Conservation (phyloP, 1,140 invertebrate genomes). For the Diachasmimorpha longicaudata region DNA sequence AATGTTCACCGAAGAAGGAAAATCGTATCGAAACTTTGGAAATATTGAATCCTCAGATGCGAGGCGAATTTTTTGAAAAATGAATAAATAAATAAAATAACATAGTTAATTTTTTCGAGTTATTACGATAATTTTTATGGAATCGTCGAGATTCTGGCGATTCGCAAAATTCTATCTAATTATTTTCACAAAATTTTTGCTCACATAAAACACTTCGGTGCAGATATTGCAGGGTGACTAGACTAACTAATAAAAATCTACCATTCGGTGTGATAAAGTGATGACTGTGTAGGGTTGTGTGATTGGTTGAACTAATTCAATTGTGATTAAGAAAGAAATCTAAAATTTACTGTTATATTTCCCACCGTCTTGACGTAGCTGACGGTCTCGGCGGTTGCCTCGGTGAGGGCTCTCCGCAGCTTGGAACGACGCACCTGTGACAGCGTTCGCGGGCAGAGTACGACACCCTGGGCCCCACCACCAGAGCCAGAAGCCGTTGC, state of each 20-base stretch:
- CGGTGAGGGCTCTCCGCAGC: slow-evolving; percentile 84
- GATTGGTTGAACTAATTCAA: background rate
- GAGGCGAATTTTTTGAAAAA: too few species aligned
- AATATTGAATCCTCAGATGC: too few species aligned
- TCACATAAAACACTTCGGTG: background rate
- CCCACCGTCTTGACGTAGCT: slow-evolving; percentile 87
- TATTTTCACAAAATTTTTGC: too few species aligned
- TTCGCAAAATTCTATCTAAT: too few species aligned
- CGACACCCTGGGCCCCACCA: slow-evolving; percentile 72
- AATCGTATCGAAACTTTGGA: too few species aligned
- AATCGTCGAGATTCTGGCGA: too few species aligned
- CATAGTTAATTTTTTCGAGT: too few species aligned
- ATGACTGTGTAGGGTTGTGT: background rate
- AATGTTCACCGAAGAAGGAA: too few species aligned
- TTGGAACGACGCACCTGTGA: slow-evolving; percentile 81
- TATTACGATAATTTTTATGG: too few species aligned
- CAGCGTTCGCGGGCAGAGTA: slow-evolving; percentile 86
- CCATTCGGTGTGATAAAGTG: background rate
- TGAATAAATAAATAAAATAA: too few species aligned
- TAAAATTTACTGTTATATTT: slow-evolving; percentile 30
- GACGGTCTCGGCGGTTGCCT: slow-evolving; percentile 85
- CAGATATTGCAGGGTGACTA: background rate
- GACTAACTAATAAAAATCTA: background rate
- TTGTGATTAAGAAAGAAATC: background rate
- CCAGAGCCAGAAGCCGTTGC: slow-evolving; percentile 43